Evolutionary conservation across 2,888 invertebrate genomes (phyloP), one percentile per base, ranked within the genome.

Genomic region (Meiosimyza decipiens): DNA sequence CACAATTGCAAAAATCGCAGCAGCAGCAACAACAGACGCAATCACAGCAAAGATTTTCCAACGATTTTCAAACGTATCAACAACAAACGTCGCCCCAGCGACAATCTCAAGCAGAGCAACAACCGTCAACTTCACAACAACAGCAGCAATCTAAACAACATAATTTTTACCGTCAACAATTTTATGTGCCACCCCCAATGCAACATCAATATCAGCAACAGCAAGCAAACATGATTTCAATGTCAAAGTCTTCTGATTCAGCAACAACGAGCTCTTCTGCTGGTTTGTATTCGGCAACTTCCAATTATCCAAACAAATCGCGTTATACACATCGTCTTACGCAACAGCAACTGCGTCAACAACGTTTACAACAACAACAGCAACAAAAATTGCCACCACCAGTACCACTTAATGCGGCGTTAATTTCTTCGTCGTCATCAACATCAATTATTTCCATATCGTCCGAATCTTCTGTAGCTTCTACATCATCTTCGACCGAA

Each of bases 391-490:
- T 64, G 47, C 59, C 59, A 51, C 59, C 72, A 66, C 50, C 69
- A 66, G 62, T 72, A 69, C 52, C 71, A 40, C 71, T 52, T 65
- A 79, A 79, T 15, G 74, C 77, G 28, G 77, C 80, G 49, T 73
- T 85, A 52, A 80, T 81, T 33, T 82, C 82, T 55, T 82, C 85
- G 22, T 80, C 83, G n/a, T 85, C 85, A 51, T 77, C 81, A 51
- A 79, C 80, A 76, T 84, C 84, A 71, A 84, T 85, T 69, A 85
- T 84, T 77, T 84, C 84, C 75, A 85, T 84, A 83, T 84, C 84
- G 47, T 85, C 85, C 63, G 84, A 85, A 72, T 84, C 84, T 59
- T 85, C 85, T 63, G 82, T 82, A 66, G 83, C 73, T 59, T 79
- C 79, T 70, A 71, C 71, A 71, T 75, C 77, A 57, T 78, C 78